These are phyloP conservation scores for Nomada ruficornis DNA, from an alignment of 2,888 invertebrate species.

Conservation along the genomic window DNA sequence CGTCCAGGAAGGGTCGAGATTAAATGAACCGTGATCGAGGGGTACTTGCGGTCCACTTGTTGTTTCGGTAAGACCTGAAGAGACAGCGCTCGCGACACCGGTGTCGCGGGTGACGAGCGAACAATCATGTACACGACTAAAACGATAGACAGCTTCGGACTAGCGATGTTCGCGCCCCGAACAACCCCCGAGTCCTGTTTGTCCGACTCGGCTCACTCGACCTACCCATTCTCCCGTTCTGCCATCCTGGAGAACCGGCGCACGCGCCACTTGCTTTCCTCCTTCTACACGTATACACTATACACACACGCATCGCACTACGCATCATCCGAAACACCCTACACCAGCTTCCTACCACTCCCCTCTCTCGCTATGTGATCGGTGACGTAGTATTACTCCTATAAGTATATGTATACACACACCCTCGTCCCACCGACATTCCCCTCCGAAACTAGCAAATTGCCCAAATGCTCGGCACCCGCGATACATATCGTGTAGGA, in stretches of 20 bases:
- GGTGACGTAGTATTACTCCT: slow-evolving; percentile 5
- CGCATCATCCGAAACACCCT: neutral
- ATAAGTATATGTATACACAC: no score
- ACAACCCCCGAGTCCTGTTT: slow-evolving; percentile 66
- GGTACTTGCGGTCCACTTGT: neutral
- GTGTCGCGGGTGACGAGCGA: neutral
- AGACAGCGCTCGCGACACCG: neutral
- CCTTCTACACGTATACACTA: neutral
- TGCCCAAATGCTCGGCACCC: no score
- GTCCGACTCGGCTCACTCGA: slow-evolving; percentile 20
- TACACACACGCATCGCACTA: neutral
- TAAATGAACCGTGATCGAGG: neutral
- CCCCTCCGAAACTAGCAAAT: neutral
- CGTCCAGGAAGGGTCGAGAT: neutral
- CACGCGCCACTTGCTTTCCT: slow-evolving; percentile 36
- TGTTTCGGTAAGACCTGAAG: neutral
- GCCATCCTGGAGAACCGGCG: slow-evolving; percentile 48
- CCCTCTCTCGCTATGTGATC: neutral
- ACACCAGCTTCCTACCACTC: no score
- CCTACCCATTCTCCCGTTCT: slow-evolving; percentile 29
- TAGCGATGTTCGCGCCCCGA: slow-evolving; percentile 75
- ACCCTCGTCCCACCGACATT: no score
- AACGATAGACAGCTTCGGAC: slow-evolving; percentile 65
- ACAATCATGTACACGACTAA: slow-evolving; percentile 23
- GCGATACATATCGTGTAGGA: no score